Base-by-base conservation (phyloP, 2,113 vertebrate species). In the Tetrao urogallus region DNA sequence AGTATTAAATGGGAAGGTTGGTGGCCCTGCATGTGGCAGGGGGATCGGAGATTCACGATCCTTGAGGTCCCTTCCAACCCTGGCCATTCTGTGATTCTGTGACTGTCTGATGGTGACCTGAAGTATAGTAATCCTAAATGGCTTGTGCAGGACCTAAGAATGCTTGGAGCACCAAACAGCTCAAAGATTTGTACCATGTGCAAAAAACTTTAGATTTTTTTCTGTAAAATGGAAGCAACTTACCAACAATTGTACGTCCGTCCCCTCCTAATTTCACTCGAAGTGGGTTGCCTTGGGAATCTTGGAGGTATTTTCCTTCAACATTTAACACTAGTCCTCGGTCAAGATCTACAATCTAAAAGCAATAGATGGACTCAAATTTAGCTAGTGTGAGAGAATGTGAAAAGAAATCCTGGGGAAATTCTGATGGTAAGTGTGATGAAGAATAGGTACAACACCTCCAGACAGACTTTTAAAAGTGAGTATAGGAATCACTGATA, bases 201-300 rank as follows among this genome's bases (percentile, higher is more conserved):
- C 28, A 54, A 24, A 43, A 63, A 86, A 4, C 2, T 11, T 6
- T 2, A 30, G 1, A 8, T n/a, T n/a, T 64, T 61, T 81, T 72
- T 43, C 70, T 77, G 36, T 77, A 71, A 66, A 58, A 88, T 73
- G 21, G 48, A 90, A 90, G 40, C 13, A 76, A 96, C 97, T 98
- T 94, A 99, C 99, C 99, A 96, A 99, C 98, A 91, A 99, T 98
- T 15, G 99, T 99, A 73, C 98, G 98, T 61, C 99, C 99, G 89
- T 99, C 99, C 60, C 98, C 99, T 96, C 99, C 99, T 67, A 99
- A 96, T 61, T 99, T 98, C 86, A 99, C 98, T 94, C 98, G 98
- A 50, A 98, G 99, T 60, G 99, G 99, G 22, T 98, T 98, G 63
- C 99, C 99, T 58, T 98, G 97, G 42, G 99, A 99, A 94, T 99